phyloP scores from a whole-genome alignment of 92 coral and sea anemone genomes.

The Actinernus sp. region DNA sequence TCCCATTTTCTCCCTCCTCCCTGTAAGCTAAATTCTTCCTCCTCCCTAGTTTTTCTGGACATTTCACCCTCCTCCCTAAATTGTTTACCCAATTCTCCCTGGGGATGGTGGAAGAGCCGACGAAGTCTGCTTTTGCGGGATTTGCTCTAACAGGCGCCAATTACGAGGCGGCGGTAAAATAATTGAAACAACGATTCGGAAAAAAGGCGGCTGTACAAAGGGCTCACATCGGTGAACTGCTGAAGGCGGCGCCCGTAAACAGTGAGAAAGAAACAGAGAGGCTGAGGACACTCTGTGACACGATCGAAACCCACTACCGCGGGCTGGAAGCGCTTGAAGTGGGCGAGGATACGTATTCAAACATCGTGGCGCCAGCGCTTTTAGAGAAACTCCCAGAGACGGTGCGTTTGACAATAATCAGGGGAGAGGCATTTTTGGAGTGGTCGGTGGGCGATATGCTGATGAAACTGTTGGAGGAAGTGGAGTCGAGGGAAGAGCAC shows the following conservation, averaged over 20 bases:
- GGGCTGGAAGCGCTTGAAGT: constrained; percentile 58
- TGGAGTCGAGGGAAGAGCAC: constrained; percentile 66
- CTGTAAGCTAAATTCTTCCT: too few species aligned
- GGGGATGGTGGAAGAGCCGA: constrained; percentile 39
- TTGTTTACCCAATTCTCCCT: too few species aligned
- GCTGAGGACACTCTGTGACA: constrained; percentile 24
- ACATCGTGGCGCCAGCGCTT: constrained; percentile 50
- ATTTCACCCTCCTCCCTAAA: too few species aligned
- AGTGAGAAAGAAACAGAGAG: constrained; percentile 7
- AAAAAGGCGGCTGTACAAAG: constrained; percentile 44
- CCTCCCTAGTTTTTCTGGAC: too few species aligned
- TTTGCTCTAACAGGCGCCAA: constrained; percentile 61
- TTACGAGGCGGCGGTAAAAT: constrained; percentile 38
- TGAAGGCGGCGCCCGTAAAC: constrained; percentile 26
- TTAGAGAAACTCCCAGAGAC: constrained; percentile 53
- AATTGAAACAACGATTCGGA: constrained; percentile 47
- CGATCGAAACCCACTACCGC: constrained; percentile 31
- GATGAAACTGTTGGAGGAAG: constrained; percentile 36
- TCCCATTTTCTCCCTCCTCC: too few species aligned
- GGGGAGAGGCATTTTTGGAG: constrained; percentile 31
- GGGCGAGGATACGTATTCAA: constrained; percentile 27
- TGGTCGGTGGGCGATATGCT: constrained; percentile 39
- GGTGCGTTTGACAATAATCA: constrained; percentile 49
- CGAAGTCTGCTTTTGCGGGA: constrained; percentile 51
- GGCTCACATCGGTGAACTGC: too few species aligned